A percentile compares a stretch with the other conserved stretches of the same genome.
Conservation (phyloP, 2,113 vertebrate species). For the Aramus guarauna region DNA sequence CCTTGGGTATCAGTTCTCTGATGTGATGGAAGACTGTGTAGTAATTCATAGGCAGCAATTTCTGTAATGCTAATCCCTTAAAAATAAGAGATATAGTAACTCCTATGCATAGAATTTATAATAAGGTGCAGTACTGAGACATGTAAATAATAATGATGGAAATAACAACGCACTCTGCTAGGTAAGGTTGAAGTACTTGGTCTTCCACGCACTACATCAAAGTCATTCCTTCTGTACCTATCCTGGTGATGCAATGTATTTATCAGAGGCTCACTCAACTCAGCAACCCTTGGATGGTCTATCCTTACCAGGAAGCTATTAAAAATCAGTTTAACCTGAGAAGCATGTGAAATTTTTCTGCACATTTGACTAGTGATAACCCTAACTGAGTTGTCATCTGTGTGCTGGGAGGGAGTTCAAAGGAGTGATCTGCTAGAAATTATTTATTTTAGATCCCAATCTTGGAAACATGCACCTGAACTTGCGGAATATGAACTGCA, state of each 20-base stretch:
- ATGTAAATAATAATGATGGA: neutral
- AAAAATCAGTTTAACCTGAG: neutral
- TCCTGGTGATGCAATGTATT: neutral
- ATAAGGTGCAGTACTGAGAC: neutral
- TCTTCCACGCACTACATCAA: neutral
- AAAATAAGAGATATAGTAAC: neutral
- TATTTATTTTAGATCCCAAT: neutral
- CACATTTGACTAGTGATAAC: neutral
- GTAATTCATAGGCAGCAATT: constrained; percentile 89
- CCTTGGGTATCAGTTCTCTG: constrained; percentile 82
- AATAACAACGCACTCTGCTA: neutral
- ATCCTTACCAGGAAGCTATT: neutral
- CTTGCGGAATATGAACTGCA: neutral
- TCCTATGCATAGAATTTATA: neutral
- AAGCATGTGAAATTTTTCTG: neutral
- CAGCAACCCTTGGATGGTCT: neutral
- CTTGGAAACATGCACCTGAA: neutral
- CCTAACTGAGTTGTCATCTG: neutral
- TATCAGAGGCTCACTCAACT: neutral
- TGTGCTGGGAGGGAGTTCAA: neutral
- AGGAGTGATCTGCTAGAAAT: neutral
- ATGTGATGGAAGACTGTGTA: constrained; percentile 91
- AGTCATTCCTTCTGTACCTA: neutral
- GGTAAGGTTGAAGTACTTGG: neutral
- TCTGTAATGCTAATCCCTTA: constrained; percentile 79